phyloP scores from a whole-genome alignment of 1,140 invertebrate genomes.

The Arctopsyche grandis region DNA sequence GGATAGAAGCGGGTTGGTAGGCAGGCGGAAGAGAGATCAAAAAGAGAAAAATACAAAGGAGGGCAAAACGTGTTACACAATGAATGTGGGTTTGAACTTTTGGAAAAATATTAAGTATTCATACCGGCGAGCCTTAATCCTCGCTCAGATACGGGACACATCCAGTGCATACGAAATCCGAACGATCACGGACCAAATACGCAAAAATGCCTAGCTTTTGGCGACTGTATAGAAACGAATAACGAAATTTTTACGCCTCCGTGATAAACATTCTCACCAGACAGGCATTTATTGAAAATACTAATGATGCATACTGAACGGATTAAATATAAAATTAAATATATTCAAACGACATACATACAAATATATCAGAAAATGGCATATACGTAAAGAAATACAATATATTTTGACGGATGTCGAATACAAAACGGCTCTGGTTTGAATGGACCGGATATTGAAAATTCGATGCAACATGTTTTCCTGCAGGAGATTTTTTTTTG shows the following conservation, averaged over 20 bases:
- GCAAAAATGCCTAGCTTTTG: background rate
- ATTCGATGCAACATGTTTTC: no score
- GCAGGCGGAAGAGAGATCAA: background rate
- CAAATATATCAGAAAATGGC: no score
- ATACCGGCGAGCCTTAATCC: conserved; percentile 50
- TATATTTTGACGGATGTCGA: no score
- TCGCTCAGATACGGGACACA: conserved; percentile 49
- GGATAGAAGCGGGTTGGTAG: background rate
- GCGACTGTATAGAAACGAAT: background rate
- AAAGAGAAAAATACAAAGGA: conserved; percentile 8
- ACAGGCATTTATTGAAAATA: no score
- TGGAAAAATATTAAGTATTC: conserved; percentile 53
- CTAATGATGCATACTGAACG: no score
- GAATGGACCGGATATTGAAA: no score
- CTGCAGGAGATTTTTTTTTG: no score
- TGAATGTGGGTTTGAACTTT: conserved; percentile 43
- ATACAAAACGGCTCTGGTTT: no score
- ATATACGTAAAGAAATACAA: no score
- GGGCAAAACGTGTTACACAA: conserved; percentile 35
- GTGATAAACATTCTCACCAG: no score
- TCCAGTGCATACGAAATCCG: conserved; percentile 48
- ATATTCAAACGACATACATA: no score
- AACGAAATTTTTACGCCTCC: background rate
- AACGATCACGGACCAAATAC: conserved; percentile 7
- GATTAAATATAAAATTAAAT: no score